Percentiles rank a stretch among this genome's conserved stretches.
Conservation (phyloP, 2,888 invertebrate genomes). For the Cepaea hortensis region DNA sequence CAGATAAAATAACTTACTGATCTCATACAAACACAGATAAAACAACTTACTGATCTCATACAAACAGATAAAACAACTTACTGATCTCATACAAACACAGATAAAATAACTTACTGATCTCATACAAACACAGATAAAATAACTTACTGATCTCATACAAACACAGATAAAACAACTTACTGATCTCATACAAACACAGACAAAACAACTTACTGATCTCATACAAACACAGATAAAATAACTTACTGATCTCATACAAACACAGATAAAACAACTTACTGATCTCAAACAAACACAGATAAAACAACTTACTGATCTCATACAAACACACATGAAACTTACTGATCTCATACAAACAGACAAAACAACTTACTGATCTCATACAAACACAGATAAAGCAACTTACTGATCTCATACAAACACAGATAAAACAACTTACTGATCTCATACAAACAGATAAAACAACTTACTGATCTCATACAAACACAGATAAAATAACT, state of each 20-base stretch:
- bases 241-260: constrained; percentile 79
- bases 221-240: constrained; percentile 78
- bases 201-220: constrained; percentile 78
- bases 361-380: constrained; percentile 78
- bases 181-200: constrained; percentile 81
- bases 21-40: constrained; percentile 80
- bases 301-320: constrained; percentile 78
- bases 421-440: constrained; percentile 76
- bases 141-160: constrained; percentile 79
- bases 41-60: constrained; percentile 79
- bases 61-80: constrained; percentile 74
- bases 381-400: constrained; percentile 78
- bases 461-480: constrained; percentile 79
- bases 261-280: constrained; percentile 76
- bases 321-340: constrained; percentile 78
- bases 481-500: constrained; percentile 76
- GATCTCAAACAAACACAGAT: constrained; percentile 81
- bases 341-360: neutral
- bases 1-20: constrained; percentile 69
- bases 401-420: constrained; percentile 79
- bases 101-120: constrained; percentile 76
- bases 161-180: constrained; percentile 76
- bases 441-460: constrained; percentile 80
- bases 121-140: constrained; percentile 79
- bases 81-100: constrained; percentile 81